These are phyloP conservation scores for Vombatus ursinus DNA, from an alignment of 2,113 vertebrate genomes.

Conservation along the genomic window DNA sequence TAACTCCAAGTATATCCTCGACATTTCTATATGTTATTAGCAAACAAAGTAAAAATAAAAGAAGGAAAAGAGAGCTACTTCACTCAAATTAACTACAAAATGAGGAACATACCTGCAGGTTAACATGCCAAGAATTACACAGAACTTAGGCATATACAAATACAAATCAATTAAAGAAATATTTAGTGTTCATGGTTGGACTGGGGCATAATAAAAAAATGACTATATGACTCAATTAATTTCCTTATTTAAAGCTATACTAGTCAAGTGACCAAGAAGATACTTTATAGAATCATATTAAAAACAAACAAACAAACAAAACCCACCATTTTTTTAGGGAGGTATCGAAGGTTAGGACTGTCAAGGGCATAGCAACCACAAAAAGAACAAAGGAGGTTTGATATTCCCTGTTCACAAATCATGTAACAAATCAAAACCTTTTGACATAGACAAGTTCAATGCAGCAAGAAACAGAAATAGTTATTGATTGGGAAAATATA, in stretches of 20 bases:
- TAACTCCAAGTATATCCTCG: background rate
- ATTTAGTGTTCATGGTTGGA: background rate
- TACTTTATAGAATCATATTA: background rate
- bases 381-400: background rate
- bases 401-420: background rate
- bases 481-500: background rate
- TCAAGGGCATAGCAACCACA: background rate
- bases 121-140: too few species aligned
- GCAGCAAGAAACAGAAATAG: background rate
- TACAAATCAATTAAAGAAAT: background rate
- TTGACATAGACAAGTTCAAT: background rate
- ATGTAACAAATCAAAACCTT: background rate
- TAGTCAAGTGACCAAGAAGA: background rate
- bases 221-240: background rate
- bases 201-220: background rate
- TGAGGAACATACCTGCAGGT: background rate
- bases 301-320: background rate
- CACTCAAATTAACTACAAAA: background rate
- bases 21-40: background rate
- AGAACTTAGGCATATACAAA: background rate
- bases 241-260: background rate
- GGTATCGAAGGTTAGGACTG: background rate
- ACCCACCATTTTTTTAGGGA: background rate
- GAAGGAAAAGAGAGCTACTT: background rate
- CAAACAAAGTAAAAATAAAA: background rate